Evolutionary conservation across 2,113 vertebrate genomes (phyloP).

Genomic region (Pedetes capensis): DNA sequence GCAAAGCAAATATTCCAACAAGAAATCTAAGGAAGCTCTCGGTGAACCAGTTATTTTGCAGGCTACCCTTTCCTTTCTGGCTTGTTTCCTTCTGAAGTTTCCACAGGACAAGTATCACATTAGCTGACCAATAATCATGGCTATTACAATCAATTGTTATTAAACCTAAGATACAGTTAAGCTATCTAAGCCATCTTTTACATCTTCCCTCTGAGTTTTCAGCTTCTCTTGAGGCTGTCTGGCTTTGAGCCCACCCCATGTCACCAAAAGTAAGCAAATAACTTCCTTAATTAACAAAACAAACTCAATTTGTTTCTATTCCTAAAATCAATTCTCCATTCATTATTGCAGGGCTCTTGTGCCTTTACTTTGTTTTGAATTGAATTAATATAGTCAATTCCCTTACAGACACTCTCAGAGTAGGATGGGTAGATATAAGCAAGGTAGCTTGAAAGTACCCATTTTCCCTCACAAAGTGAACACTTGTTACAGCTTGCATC

Average conservation of each 20-base stretch:
- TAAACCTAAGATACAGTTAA: slow-evolving; percentile 41
- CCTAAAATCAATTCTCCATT: background rate
- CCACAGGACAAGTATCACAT: background rate
- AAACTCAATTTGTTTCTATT: background rate
- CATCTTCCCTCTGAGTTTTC: background rate
- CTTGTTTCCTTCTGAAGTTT: slow-evolving; percentile 31
- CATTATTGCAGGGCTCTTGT: background rate
- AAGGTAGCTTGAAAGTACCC: background rate
- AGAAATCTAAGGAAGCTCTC: background rate
- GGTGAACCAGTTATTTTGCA: background rate
- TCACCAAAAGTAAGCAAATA: background rate
- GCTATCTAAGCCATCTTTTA: background rate
- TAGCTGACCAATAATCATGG: background rate
- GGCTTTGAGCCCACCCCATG: background rate
- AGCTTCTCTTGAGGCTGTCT: background rate
- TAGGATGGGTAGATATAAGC: background rate
- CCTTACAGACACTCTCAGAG: background rate
- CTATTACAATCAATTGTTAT: background rate
- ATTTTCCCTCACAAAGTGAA: slow-evolving; percentile 2
- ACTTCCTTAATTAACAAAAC: slow-evolving; percentile 15
- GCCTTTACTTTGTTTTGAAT: slow-evolving; percentile 42
- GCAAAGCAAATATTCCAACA: slow-evolving; percentile 12
- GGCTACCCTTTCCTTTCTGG: background rate
- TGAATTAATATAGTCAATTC: slow-evolving; percentile 8
- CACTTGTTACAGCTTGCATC: background rate